These are phyloP conservation scores for Caretta caretta DNA, from an alignment of 2,113 vertebrate genomes.

Conservation along the genomic window DNA sequence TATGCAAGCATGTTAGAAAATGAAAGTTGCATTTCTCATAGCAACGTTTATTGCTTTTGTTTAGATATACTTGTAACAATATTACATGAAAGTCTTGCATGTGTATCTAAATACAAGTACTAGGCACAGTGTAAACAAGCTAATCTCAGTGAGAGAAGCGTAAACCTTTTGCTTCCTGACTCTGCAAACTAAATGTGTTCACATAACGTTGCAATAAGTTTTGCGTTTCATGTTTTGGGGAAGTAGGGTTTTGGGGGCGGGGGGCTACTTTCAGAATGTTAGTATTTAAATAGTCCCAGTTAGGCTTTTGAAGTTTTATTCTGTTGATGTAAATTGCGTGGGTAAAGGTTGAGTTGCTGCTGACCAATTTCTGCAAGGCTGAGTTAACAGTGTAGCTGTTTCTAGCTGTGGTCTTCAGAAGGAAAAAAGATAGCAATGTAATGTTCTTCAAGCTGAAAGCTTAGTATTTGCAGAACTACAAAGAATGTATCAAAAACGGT, in stretches of 20 bases:
- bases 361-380: neutral
- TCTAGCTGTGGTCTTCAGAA: neutral
- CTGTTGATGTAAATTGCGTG: neutral
- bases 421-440: neutral
- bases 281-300: neutral
- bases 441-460: neutral
- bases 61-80: neutral
- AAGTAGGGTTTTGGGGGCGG: neutral
- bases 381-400: neutral
- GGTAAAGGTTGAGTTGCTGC: neutral
- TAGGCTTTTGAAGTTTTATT: neutral
- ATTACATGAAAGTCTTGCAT: neutral
- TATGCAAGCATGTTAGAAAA: neutral
- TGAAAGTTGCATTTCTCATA: neutral
- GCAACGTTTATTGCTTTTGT: neutral
- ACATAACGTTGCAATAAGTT: neutral
- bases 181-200: neutral
- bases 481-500: neutral
- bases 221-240: neutral
- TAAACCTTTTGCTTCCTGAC: neutral
- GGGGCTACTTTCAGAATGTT: neutral
- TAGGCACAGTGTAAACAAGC: neutral
- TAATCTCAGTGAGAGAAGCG: neutral
- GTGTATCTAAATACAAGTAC: neutral
- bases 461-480: neutral